These are phyloP conservation scores for Orchestes rusci DNA, from an alignment of 2,888 invertebrate species.

Conservation along the genomic window DNA sequence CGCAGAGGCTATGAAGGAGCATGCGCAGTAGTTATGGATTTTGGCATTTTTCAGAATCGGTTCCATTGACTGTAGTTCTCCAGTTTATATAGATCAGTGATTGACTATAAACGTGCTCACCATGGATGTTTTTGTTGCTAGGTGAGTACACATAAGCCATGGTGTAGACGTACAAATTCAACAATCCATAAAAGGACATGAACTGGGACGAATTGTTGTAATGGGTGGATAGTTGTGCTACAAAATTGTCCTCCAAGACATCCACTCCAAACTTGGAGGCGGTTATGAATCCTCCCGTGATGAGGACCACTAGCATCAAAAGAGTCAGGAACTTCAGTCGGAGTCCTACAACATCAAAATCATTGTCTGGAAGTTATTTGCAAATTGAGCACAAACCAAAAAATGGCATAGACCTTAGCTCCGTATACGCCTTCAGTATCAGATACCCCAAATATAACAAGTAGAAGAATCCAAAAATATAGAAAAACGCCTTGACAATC, in stretches of 20 bases:
- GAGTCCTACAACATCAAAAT: slow-evolving; percentile 60
- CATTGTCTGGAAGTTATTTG: neutral
- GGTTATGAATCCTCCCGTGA: slow-evolving; percentile 68
- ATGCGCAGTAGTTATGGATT: too few relatives aligned
- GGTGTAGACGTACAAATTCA: slow-evolving; percentile 89
- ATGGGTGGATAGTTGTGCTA: slow-evolving; percentile 76
- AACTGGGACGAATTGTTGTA: slow-evolving; percentile 92
- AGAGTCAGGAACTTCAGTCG: slow-evolving; percentile 85
- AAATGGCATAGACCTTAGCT: slow-evolving; percentile 93
- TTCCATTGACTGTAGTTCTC: too few relatives aligned
- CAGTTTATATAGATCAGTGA: too few relatives aligned
- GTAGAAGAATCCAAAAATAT: slow-evolving; percentile 76
- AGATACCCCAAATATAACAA: slow-evolving; percentile 77
- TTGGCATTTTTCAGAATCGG: too few relatives aligned
- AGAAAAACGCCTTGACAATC: slow-evolving; percentile 88
- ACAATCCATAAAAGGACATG: slow-evolving; percentile 88
- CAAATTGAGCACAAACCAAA: slow-evolving; percentile 64
- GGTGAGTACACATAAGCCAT: slow-evolving; percentile 95
- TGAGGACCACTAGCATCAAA: slow-evolving; percentile 72
- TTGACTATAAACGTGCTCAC: slow-evolving; percentile 57
- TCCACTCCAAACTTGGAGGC: slow-evolving; percentile 81
- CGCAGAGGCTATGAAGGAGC: too few relatives aligned
- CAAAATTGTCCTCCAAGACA: slow-evolving; percentile 89
- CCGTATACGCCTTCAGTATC: slow-evolving; percentile 85
- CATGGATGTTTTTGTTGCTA: slow-evolving; percentile 67